These are phyloP conservation scores for Ginglymostoma cirratum DNA, from an alignment of 2,113 vertebrate genomes.

Conservation along the genomic window DNA sequence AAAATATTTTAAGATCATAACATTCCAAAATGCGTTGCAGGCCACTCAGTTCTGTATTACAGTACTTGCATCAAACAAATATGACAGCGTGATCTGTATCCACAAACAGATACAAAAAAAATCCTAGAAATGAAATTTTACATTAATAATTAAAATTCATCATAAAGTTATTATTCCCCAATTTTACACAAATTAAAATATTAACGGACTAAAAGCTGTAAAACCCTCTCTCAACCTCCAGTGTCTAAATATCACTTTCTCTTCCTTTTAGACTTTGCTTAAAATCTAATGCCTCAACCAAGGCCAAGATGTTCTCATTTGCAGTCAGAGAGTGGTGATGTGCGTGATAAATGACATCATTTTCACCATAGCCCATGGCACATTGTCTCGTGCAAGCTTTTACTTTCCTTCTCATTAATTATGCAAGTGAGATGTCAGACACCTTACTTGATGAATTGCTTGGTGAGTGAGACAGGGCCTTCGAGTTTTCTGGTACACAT, in stretches of 20 bases:
- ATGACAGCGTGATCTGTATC: not conserved
- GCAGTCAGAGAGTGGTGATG: too few relatives aligned
- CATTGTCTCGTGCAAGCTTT: too few relatives aligned
- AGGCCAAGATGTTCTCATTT: too few relatives aligned
- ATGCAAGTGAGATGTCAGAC: too few relatives aligned
- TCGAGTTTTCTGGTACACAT: too few relatives aligned
- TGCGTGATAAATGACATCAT: too few relatives aligned
- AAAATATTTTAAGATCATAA: not conserved
- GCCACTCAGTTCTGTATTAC: not conserved
- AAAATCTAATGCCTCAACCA: not conserved
- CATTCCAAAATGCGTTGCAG: not conserved
- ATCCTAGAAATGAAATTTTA: not conserved
- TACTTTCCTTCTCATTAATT: too few relatives aligned
- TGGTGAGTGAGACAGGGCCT: too few relatives aligned
- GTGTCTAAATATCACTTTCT: not conserved
- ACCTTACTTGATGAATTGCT: too few relatives aligned
- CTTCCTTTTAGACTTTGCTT: too few relatives aligned
- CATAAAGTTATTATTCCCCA: not conserved
- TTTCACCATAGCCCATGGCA: too few relatives aligned
- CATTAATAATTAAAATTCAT: not conserved
- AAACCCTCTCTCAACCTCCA: not conserved
- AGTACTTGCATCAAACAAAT: not conserved
- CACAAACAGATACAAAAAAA: not conserved
- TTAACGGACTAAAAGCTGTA: not conserved
- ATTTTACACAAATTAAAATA: not conserved